Evolutionary conservation across 2,888 invertebrate genomes (phyloP).

Genomic region (Campaea margaritaria): DNA sequence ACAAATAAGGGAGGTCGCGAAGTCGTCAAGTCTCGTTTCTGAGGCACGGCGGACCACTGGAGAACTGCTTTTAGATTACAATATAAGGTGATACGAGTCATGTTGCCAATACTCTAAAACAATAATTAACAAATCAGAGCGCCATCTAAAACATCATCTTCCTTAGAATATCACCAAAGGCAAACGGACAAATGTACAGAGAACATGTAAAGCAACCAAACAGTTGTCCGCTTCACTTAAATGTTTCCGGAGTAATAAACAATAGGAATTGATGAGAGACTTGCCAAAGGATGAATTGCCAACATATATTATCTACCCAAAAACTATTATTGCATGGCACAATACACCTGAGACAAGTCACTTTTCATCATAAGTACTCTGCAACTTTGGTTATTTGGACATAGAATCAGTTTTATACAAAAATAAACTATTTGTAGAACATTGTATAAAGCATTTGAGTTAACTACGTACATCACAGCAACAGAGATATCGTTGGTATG

Average conservation of each 20-base stretch:
- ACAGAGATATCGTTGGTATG: conserved; percentile 11
- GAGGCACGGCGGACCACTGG: background rate
- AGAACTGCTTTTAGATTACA: background rate
- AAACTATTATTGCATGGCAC: conserved; percentile 16
- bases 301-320: conserved; percentile 1
- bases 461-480: conserved; percentile 5
- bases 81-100: background rate
- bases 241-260: background rate
- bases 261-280: conserved; percentile 7
- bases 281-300: conserved; percentile 4
- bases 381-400: conserved; percentile 13
- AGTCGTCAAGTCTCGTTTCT: background rate
- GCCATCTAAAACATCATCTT: conserved; percentile 21
- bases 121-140: background rate
- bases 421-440: conserved; percentile 4
- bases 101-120: conserved; percentile 10
- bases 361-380: conserved; percentile 16
- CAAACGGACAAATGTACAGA: conserved; percentile 11
- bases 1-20: conserved; percentile 1
- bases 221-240: conserved; percentile 8
- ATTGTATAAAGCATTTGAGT: conserved; percentile 7
- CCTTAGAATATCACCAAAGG: conserved; percentile 4
- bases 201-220: background rate
- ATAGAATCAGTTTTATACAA: conserved; percentile 12
- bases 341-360: conserved; percentile 8